A percentile compares a stretch with the other conserved stretches of the same genome.
Evolutionary conservation across 2,888 invertebrate genomes (phyloP).

Genomic region (Luperina testacea): DNA sequence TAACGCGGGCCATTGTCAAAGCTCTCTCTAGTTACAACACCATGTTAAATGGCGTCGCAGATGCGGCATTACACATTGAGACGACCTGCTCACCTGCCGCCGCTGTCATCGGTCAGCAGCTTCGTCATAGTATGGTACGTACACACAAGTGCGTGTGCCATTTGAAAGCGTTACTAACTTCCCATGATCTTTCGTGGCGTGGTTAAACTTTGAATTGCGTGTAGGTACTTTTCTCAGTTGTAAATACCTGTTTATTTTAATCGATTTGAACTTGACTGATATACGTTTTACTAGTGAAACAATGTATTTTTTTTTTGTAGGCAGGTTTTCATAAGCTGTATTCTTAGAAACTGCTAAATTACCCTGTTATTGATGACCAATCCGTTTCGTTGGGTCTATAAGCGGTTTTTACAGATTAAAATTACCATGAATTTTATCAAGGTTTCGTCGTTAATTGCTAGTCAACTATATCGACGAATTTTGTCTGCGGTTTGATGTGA

Average conservation of each 20-base stretch:
- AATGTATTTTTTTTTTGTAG: background rate
- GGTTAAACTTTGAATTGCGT: conserved; percentile 24
- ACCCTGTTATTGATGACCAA: conserved; percentile 12
- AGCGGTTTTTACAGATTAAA: conserved; percentile 8
- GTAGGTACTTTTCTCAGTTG: conserved; percentile 7
- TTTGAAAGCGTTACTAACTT: conserved; percentile 57
- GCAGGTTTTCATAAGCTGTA: background rate
- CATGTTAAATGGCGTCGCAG: conserved; percentile 46
- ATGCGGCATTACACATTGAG: conserved; percentile 23
- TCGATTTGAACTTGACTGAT: conserved; percentile 27
- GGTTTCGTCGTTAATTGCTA: conserved; percentile 35
- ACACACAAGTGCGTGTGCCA: conserved; percentile 44
- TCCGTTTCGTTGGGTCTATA: conserved; percentile 3
- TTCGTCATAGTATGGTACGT: conserved; percentile 9
- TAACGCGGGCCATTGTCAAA: conserved; percentile 63
- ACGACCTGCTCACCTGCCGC: conserved; percentile 17
- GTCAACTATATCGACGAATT: conserved; percentile 32
- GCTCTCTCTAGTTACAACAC: conserved; percentile 65
- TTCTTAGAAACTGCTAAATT: background rate
- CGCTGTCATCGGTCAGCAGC: conserved; percentile 25
- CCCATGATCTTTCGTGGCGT: conserved; percentile 11
- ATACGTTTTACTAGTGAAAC: background rate
- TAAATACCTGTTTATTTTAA: conserved; percentile 14
- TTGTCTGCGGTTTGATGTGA: conserved; percentile 50
- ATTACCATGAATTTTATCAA: conserved; percentile 42